Evolutionary conservation across 37 sponge, comb jelly and placozoan species (phyloP).

Genomic region (Diacarnus erythraeanus): DNA sequence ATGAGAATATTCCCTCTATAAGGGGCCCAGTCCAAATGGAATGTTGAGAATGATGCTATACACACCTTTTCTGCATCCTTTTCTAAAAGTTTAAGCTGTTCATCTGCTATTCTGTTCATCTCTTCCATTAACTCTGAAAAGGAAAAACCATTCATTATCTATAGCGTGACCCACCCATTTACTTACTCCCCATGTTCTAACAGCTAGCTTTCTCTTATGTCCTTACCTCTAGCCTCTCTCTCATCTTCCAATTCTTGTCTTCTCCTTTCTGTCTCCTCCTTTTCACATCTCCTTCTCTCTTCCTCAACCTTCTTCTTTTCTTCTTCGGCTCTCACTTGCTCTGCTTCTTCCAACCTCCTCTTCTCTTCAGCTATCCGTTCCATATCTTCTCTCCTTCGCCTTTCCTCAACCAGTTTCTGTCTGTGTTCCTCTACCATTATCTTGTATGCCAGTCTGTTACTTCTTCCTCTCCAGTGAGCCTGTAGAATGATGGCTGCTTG

Average conservation of each 20-base stretch:
- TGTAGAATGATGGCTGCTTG: slow-evolving; percentile 51
- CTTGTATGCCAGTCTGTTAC: slow-evolving; percentile 36
- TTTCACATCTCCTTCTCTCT: slow-evolving; percentile 7
- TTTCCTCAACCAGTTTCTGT: background rate
- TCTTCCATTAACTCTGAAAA: slow-evolving; percentile 1
- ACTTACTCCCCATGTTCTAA: background rate
- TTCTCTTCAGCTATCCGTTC: slow-evolving; percentile 9
- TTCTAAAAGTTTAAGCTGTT: background rate
- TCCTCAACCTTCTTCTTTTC: slow-evolving; percentile 2
- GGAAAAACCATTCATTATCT: background rate
- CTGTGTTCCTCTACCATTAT: slow-evolving; percentile 1
- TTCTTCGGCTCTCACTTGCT: slow-evolving; percentile 1
- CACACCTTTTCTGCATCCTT: background rate
- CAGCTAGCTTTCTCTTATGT: background rate
- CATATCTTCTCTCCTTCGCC: background rate
- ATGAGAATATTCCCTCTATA: no score
- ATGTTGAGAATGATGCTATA: no score
- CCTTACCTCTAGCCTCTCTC: slow-evolving; percentile 6
- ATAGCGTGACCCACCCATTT: background rate
- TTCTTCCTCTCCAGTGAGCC: slow-evolving; percentile 56
- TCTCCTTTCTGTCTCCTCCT: slow-evolving; percentile 9
- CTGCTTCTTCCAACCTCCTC: slow-evolving; percentile 8
- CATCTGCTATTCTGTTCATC: background rate
- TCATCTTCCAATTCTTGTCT: background rate
- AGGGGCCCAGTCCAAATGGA: no score